Conservation (phyloP, 2,797 vertebrate species). For the Sorex maritimensis region DNA sequence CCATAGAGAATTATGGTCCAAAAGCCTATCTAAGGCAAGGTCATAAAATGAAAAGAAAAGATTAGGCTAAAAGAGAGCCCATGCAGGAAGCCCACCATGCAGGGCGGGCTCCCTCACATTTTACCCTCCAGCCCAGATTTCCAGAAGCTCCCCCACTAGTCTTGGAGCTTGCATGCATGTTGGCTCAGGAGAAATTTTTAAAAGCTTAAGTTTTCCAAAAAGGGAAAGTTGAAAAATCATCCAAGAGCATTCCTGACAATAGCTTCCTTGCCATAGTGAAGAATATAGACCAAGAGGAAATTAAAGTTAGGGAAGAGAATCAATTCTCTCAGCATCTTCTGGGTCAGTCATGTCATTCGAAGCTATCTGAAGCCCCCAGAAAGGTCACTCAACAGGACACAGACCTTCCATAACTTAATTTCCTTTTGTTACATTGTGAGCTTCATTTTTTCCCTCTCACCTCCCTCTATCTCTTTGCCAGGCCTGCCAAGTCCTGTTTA, state of each 20-base stretch:
- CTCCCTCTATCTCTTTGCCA: constrained; percentile 66
- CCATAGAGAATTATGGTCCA: not conserved
- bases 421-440: constrained; percentile 48
- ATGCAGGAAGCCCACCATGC: not conserved
- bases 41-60: constrained; percentile 62
- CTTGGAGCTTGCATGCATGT: not conserved
- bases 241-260: not conserved
- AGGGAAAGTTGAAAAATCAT: not conserved
- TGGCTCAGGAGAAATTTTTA: not conserved
- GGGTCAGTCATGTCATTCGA: not conserved
- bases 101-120: too few relatives aligned
- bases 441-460: constrained; percentile 71
- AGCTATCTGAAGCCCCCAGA: constrained; percentile 53
- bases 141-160: not conserved
- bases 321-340: not conserved
- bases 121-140: accelerated
- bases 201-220: not conserved
- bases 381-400: constrained; percentile 37
- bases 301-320: not conserved
- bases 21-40: constrained; percentile 30
- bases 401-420: constrained; percentile 62
- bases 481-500: constrained; percentile 81
- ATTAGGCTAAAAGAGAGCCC: not conserved
- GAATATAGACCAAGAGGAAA: constrained; percentile 25
- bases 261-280: not conserved